Evolutionary conservation across 2,797 vertebrate species (phyloP).

Genomic region (Hoplostethus mediterraneus): DNA sequence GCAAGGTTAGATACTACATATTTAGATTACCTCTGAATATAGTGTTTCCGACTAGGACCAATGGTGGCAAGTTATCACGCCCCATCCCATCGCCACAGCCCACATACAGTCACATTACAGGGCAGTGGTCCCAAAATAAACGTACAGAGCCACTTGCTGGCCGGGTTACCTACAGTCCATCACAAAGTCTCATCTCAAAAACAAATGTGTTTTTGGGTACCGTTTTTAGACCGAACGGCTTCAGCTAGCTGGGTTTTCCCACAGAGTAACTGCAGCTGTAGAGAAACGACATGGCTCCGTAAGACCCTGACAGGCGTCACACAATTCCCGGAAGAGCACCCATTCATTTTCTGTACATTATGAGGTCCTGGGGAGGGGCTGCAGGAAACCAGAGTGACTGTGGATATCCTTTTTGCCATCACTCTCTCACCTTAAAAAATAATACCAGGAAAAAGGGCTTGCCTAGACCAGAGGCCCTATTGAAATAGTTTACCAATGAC

Average conservation of each 20-base stretch:
- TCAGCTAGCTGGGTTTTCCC: neutral
- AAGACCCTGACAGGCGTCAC: neutral
- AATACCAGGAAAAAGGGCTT: slow-evolving; percentile 2
- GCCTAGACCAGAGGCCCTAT: slow-evolving; percentile 29
- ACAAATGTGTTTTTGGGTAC: neutral
- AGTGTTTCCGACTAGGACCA: no score
- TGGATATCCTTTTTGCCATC: slow-evolving; percentile 26
- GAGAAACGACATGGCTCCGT: neutral
- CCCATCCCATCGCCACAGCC: no score
- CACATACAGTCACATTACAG: no score
- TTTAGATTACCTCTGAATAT: no score
- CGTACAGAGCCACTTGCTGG: no score
- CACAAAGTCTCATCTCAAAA: no score
- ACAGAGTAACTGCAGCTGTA: neutral
- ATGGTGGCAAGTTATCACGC: no score
- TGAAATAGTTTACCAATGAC: slow-evolving; percentile 1
- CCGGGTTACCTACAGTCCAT: no score
- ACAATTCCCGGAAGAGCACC: slow-evolving; percentile 53
- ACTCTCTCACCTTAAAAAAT: slow-evolving; percentile 23
- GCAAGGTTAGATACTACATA: no score
- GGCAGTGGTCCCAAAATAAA: no score
- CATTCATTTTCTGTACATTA: neutral
- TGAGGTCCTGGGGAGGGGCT: neutral
- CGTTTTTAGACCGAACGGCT: neutral
- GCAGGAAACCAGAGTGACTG: slow-evolving; percentile 8